Conservation (phyloP, 2,888 invertebrate species). For the Amblyjoppa fuscipennis region DNA sequence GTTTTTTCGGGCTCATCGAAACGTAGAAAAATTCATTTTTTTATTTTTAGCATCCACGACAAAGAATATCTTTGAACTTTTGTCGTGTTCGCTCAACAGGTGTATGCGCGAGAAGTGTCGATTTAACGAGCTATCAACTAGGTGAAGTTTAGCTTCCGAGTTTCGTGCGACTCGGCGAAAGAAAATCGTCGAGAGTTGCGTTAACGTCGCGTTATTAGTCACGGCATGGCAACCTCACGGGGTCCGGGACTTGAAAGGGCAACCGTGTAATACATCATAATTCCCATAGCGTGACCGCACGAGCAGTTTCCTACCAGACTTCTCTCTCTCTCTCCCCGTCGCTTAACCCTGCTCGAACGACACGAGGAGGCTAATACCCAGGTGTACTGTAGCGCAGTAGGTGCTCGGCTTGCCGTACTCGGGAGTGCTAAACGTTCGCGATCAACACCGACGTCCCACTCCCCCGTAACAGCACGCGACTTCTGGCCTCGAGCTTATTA, state of each 20-base stretch:
- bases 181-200: slow-evolving; percentile 52
- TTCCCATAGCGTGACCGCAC: slow-evolving; percentile 82
- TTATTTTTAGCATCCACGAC: not conserved
- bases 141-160: slow-evolving; percentile 16
- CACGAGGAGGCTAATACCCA: slow-evolving; percentile 54
- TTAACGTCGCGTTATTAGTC: slow-evolving; percentile 78
- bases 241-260: slow-evolving; percentile 78
- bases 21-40: not conserved
- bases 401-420: slow-evolving; percentile 23
- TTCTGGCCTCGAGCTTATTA: slow-evolving; percentile 13
- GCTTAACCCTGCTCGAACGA: slow-evolving; percentile 45
- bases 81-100: not conserved
- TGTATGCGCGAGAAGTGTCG: not conserved
- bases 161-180: slow-evolving; percentile 42
- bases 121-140: slow-evolving; percentile 20
- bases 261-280: slow-evolving; percentile 82
- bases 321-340: slow-evolving; percentile 41
- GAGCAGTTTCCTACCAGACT: slow-evolving; percentile 65
- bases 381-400: slow-evolving; percentile 23
- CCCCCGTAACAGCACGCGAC: slow-evolving; percentile 61
- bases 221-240: slow-evolving; percentile 75
- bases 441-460: slow-evolving; percentile 44
- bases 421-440: slow-evolving; percentile 54
- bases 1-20: not conserved
- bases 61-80: not conserved